phyloP scores from a whole-genome alignment of 2,797 vertebrate species.

The Hydrolagus colliei region DNA sequence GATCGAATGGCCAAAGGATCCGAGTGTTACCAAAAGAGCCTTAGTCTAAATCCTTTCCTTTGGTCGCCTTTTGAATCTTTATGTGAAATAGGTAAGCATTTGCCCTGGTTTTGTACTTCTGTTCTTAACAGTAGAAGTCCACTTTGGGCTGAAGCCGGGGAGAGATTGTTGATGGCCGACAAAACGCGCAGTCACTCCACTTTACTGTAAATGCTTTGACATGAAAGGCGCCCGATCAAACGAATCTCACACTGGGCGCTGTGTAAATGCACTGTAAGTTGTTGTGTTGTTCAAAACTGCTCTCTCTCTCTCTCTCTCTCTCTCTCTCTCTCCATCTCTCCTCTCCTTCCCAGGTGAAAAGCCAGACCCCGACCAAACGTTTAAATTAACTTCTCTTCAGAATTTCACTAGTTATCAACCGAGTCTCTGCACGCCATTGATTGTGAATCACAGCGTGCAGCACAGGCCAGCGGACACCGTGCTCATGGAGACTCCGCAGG shows the following conservation, averaged over 20 bases:
- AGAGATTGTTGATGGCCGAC: too few relatives aligned
- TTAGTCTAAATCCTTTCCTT: slow-evolving; percentile 93
- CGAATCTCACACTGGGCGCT: too few relatives aligned
- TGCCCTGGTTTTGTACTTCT: neutral
- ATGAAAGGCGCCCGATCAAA: too few relatives aligned
- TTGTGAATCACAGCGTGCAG: slow-evolving; percentile 71
- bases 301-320: too few relatives aligned
- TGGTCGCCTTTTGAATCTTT: slow-evolving; percentile 95
- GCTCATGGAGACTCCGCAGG: slow-evolving; percentile 92
- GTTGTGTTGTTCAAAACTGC: too few relatives aligned
- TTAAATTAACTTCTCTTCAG: slow-evolving; percentile 87
- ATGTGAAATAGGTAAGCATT: slow-evolving; percentile 87
- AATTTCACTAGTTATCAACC: slow-evolving; percentile 75
- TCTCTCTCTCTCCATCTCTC: too few relatives aligned
- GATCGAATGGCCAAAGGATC: slow-evolving; percentile 93
- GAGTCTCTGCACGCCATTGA: slow-evolving; percentile 77
- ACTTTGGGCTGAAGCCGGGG: too few relatives aligned
- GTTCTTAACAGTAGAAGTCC: too few relatives aligned
- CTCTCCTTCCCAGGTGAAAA: slow-evolving; percentile 71
- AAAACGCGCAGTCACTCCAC: too few relatives aligned
- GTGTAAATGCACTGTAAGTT: too few relatives aligned
- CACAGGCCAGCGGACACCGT: slow-evolving; percentile 81
- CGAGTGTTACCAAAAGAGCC: slow-evolving; percentile 97
- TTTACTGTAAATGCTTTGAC: too few relatives aligned
- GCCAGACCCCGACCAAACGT: slow-evolving; percentile 93